phyloP scores from a whole-genome alignment of 2,113 vertebrate species.

The Mesocricetus auratus region DNA sequence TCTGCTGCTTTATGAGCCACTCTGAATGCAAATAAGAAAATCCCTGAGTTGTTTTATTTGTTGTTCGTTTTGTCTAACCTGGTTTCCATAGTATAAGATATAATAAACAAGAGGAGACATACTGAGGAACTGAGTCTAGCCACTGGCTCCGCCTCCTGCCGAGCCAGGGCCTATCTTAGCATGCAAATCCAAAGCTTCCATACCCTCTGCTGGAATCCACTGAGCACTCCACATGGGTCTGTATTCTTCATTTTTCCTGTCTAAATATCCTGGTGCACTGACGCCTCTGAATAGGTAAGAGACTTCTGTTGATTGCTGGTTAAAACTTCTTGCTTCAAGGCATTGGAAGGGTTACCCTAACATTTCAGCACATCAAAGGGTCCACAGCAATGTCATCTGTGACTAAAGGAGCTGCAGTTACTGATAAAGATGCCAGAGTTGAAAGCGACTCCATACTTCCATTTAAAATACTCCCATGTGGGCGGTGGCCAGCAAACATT shows the following conservation, averaged over 20 bases:
- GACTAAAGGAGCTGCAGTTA: rapidly evolving
- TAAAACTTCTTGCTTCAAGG: rapidly evolving
- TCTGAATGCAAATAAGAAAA: neutral
- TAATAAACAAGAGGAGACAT: neutral
- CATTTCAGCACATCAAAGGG: rapidly evolving
- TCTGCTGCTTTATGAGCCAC: neutral
- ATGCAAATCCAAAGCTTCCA: rapidly evolving
- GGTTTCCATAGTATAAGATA: neutral
- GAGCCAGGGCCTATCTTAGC: rapidly evolving
- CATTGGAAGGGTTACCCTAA: rapidly evolving
- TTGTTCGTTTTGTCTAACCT: neutral
- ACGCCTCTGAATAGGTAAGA: neutral
- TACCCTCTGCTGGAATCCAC: rapidly evolving
- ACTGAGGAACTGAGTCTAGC: neutral
- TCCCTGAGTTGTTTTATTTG: neutral
- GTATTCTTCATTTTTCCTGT: neutral
- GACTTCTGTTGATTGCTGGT: rapidly evolving
- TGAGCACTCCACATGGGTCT: rapidly evolving
- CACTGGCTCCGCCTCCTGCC: rapidly evolving
- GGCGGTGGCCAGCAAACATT: neutral
- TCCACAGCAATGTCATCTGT: rapidly evolving
- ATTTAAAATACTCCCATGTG: rapidly evolving
- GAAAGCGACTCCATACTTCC: rapidly evolving
- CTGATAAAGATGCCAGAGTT: neutral
- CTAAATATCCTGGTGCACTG: too few relatives aligned